These are phyloP conservation scores for Phalanger gymnotis DNA, from an alignment of 2,797 vertebrate species.

Conservation along the genomic window DNA sequence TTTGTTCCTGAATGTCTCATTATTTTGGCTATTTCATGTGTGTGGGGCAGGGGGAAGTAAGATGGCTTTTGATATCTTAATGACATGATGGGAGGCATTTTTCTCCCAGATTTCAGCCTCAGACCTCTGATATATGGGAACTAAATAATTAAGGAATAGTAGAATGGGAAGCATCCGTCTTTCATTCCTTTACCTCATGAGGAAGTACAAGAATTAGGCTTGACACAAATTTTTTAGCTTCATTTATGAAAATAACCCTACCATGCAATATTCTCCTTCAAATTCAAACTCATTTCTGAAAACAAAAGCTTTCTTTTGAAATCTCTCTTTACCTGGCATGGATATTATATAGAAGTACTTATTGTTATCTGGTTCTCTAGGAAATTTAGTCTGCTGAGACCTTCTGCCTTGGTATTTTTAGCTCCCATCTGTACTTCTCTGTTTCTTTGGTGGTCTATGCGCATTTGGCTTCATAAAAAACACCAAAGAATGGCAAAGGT, in stretches of 20 bases:
- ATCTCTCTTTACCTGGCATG: background rate
- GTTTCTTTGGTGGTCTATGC: constrained; percentile 67
- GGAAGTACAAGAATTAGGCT: background rate
- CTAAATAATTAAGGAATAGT: background rate
- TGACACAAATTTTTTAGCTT: background rate
- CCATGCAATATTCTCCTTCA: background rate
- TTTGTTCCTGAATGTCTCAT: background rate
- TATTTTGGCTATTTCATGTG: background rate
- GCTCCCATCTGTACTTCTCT: constrained; percentile 59
- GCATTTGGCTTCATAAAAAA: constrained; percentile 76
- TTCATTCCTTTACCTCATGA: background rate
- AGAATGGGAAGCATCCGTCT: background rate
- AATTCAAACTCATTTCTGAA: constrained; percentile 1
- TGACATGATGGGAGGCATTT: background rate
- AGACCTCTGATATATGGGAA: background rate
- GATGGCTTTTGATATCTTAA: background rate
- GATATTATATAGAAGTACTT: constrained; percentile 52
- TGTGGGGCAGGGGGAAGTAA: background rate
- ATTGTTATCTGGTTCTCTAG: constrained; percentile 35
- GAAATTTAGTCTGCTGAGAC: constrained; percentile 56
- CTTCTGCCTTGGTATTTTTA: constrained; percentile 59
- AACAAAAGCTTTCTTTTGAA: constrained; percentile 37
- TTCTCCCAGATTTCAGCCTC: background rate
- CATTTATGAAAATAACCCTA: constrained; percentile 13
- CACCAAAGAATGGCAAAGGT: constrained; percentile 70